Percentiles rank a stretch among this genome's conserved stretches.
Evolutionary conservation across 2,113 vertebrate genomes (phyloP).

Genomic region (Eulemur rufifrons): DNA sequence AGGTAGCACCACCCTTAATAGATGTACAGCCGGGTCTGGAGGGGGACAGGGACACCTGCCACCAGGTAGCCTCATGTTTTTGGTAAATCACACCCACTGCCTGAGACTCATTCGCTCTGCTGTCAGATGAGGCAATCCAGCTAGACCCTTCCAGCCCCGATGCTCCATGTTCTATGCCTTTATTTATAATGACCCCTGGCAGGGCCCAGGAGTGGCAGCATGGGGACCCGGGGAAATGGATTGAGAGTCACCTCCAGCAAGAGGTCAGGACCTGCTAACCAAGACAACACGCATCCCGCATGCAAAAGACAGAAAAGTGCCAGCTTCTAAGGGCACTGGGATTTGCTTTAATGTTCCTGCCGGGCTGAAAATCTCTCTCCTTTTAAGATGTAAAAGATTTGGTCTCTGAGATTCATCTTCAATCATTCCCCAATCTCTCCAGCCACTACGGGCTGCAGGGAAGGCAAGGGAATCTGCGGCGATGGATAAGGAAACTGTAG

Average conservation of each 20-base stretch:
- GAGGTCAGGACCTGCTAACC: not conserved
- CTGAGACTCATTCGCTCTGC: not conserved
- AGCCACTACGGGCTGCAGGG: not conserved
- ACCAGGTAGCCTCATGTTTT: not conserved
- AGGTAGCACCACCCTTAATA: not conserved
- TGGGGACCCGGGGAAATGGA: not conserved
- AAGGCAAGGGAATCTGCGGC: not conserved
- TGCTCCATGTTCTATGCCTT: not conserved
- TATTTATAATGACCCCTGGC: not conserved
- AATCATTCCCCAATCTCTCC: slow-evolving; percentile 32
- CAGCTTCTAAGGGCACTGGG: not conserved
- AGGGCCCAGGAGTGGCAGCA: not conserved
- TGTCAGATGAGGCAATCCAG: not conserved
- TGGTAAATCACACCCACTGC: not conserved
- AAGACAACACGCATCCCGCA: not conserved
- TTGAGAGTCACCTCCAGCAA: not conserved
- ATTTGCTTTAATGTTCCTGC: not conserved
- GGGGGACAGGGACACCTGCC: not conserved
- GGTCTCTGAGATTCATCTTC: not conserved
- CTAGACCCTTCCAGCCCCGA: not conserved
- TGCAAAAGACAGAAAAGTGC: not conserved
- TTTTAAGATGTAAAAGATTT: slow-evolving; percentile 42
- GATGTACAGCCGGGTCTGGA: not conserved
- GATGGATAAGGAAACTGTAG: not conserved
- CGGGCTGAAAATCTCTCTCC: slow-evolving; percentile 16